Percentiles rank a stretch among this genome's conserved stretches.
Conservation (phyloP, 1,140 invertebrate genomes). For the Atta cephalotes region DNA sequence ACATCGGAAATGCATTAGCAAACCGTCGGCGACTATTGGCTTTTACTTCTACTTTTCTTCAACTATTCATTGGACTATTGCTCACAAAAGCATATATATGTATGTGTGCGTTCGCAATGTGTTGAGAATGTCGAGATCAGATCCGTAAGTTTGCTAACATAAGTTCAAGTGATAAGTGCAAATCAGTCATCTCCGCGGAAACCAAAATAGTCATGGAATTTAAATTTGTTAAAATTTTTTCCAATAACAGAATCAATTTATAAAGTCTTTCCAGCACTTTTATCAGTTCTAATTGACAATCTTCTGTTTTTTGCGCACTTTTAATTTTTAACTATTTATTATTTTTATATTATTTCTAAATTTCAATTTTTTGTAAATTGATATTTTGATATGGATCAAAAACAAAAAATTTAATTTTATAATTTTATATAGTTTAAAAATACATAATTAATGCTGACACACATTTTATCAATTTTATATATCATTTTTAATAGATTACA, state of each 20-base stretch:
- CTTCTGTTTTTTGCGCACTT: too few relatives aligned
- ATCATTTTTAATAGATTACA: too few relatives aligned
- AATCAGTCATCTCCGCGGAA: background rate
- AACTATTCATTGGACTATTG: conserved; percentile 18
- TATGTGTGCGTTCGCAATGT: background rate
- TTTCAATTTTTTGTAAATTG: too few relatives aligned
- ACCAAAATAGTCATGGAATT: background rate
- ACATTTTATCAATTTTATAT: too few relatives aligned
- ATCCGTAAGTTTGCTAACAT: background rate
- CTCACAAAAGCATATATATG: background rate
- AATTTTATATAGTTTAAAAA: too few relatives aligned
- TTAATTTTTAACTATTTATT: too few relatives aligned
- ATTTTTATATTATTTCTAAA: too few relatives aligned
- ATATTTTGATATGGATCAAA: too few relatives aligned
- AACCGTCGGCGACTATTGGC: conserved; percentile 24
- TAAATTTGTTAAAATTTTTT: background rate
- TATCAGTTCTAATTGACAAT: background rate
- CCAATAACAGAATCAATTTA: background rate
- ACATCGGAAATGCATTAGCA: conserved; percentile 79
- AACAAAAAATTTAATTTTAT: too few relatives aligned
- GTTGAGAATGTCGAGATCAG: background rate
- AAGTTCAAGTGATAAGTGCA: background rate
- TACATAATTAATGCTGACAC: too few relatives aligned
- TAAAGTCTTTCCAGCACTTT: background rate
- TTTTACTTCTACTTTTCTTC: conserved; percentile 19